phyloP scores from a whole-genome alignment of 2,113 vertebrate species.

The Gadus macrocephalus region DNA sequence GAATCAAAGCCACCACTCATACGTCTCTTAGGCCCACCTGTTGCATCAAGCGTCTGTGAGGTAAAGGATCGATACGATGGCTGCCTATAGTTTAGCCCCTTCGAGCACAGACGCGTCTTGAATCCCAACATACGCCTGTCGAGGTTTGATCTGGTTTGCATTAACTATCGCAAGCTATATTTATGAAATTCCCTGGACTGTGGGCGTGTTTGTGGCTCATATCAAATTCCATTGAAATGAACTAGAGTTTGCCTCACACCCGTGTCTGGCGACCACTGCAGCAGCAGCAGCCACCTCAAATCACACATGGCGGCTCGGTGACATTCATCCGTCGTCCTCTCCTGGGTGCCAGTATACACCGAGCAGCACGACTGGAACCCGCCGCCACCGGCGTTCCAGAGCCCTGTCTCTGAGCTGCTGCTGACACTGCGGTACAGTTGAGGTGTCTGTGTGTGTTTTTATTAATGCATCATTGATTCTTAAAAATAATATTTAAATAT shows the following conservation, averaged over 20 bases:
- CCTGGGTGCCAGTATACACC: slow-evolving; percentile 37
- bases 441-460: slow-evolving; percentile 17
- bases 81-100: slow-evolving; percentile 19
- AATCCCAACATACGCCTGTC: slow-evolving; percentile 20
- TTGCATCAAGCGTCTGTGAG: too few relatives aligned
- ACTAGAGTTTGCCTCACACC: slow-evolving; percentile 44
- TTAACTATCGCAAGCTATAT: slow-evolving; percentile 41
- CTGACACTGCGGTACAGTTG: slow-evolving; percentile 29
- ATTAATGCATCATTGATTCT: too few relatives aligned
- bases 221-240: slow-evolving; percentile 45
- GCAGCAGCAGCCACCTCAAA: slow-evolving; percentile 26
- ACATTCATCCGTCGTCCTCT: slow-evolving; percentile 21
- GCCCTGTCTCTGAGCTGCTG: slow-evolving; percentile 24
- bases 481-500: too few relatives aligned
- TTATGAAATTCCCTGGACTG: slow-evolving; percentile 38
- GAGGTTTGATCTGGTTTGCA: slow-evolving; percentile 40
- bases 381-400: slow-evolving; percentile 19
- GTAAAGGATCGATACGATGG: slow-evolving; percentile 13
- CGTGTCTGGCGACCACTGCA: slow-evolving; percentile 24
- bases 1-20: too few relatives aligned
- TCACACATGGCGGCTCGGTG: slow-evolving; percentile 50
- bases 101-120: slow-evolving; percentile 11
- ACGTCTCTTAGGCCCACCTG: background rate
- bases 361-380: slow-evolving; percentile 23
- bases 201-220: slow-evolving; percentile 40